Percentiles rank a stretch among this genome's conserved stretches.
phyloP scores from a whole-genome alignment of 2,888 invertebrate species.

The Glaucopsyche alexis region DNA sequence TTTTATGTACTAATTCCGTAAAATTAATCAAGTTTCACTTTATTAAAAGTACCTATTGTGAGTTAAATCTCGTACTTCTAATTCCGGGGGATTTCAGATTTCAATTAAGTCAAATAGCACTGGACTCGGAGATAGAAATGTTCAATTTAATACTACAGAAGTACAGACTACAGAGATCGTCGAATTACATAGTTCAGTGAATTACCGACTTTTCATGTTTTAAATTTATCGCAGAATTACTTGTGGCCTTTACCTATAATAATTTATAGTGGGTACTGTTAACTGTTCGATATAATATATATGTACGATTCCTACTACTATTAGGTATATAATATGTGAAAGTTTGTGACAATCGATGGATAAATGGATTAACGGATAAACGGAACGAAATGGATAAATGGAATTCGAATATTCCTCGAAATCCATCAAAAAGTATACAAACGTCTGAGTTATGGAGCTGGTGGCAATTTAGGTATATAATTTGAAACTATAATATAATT shows the following conservation, averaged over 20 bases:
- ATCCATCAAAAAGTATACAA: too few relatives aligned
- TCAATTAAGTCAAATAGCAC: constrained; percentile 43
- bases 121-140: constrained; percentile 41
- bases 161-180: neutral
- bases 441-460: too few relatives aligned
- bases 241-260: too few relatives aligned
- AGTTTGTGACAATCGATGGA: too few relatives aligned
- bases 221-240: neutral
- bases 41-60: constrained; percentile 22
- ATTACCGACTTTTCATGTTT: neutral
- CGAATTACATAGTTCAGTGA: neutral
- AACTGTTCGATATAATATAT: too few relatives aligned
- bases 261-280: too few relatives aligned
- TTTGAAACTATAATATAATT: too few relatives aligned
- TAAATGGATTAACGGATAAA: too few relatives aligned
- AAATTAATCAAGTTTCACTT: constrained; percentile 17
- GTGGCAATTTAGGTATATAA: too few relatives aligned
- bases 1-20: neutral
- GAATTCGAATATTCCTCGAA: too few relatives aligned
- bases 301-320: neutral
- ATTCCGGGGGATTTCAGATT: constrained; percentile 42
- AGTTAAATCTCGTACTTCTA: constrained; percentile 37
- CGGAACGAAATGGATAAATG: too few relatives aligned
- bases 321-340: too few relatives aligned
- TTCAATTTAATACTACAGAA: constrained; percentile 35